Conservation (phyloP, 2,797 vertebrate species). For the Salmo trutta region DNA sequence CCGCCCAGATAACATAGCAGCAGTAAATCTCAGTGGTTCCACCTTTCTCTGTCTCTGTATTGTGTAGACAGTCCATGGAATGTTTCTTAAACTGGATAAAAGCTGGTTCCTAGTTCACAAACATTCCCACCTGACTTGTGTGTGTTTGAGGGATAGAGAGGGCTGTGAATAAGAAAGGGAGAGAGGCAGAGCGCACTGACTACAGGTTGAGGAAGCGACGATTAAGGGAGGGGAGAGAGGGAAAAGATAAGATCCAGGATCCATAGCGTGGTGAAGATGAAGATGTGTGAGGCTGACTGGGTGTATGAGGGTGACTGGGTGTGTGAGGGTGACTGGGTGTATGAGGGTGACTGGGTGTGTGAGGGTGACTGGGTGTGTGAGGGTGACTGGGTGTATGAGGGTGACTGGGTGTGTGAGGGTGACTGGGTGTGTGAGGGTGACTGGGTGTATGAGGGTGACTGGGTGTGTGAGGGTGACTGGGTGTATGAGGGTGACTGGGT, state of each 20-base stretch:
- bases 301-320: too few relatives aligned
- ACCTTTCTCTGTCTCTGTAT: conserved; percentile 8
- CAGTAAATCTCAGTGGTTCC: conserved; percentile 46
- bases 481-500: too few relatives aligned
- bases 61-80: not conserved
- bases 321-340: too few relatives aligned
- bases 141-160: not conserved
- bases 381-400: too few relatives aligned
- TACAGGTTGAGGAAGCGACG: not conserved
- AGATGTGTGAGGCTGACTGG: not conserved
- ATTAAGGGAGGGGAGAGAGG: not conserved
- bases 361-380: too few relatives aligned
- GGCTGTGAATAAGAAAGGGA: not conserved
- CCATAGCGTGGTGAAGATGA: not conserved
- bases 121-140: not conserved
- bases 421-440: too few relatives aligned
- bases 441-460: too few relatives aligned
- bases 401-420: too few relatives aligned
- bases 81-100: not conserved
- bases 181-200: not conserved
- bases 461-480: too few relatives aligned
- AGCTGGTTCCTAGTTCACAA: not conserved
- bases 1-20: conserved; percentile 47
- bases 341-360: too few relatives aligned
- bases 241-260: not conserved